Evolutionary conservation across 2,113 vertebrate genomes (phyloP).

Genomic region (Brienomyrus brachyistius): DNA sequence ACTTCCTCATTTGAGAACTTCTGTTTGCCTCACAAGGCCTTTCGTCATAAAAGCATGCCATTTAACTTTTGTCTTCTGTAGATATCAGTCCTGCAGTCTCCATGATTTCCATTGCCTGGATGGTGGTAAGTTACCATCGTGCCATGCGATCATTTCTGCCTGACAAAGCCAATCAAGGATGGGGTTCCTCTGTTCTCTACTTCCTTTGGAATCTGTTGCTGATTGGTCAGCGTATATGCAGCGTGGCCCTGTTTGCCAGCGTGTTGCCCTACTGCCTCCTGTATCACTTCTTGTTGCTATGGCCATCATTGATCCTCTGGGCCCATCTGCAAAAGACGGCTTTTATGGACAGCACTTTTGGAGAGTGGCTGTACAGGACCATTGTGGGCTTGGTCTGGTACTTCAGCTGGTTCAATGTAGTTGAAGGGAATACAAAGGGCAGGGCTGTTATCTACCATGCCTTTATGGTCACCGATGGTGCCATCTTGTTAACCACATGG

Average conservation of each 20-base stretch:
- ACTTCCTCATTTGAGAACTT: not conserved
- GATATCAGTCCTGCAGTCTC: slow-evolving; percentile 70
- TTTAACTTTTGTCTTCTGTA: slow-evolving; percentile 40
- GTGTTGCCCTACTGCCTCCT: slow-evolving; percentile 57
- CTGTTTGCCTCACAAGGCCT: not conserved
- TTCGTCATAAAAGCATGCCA: not conserved
- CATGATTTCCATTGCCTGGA: slow-evolving; percentile 78
- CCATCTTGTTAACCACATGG: slow-evolving; percentile 65
- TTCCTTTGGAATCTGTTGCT: slow-evolving; percentile 92
- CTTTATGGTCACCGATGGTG: slow-evolving; percentile 69
- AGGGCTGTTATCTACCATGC: slow-evolving; percentile 73
- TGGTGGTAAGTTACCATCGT: slow-evolving; percentile 86
- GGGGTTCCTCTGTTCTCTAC: slow-evolving; percentile 65
- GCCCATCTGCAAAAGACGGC: slow-evolving; percentile 68
- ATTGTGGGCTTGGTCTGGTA: slow-evolving; percentile 79
- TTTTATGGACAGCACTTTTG: slow-evolving; percentile 70
- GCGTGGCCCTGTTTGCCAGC: slow-evolving; percentile 70
- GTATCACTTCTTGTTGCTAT: slow-evolving; percentile 68
- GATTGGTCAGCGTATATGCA: slow-evolving; percentile 71
- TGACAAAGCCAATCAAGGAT: slow-evolving; percentile 64
- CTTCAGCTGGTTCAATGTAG: slow-evolving; percentile 93
- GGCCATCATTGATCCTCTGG: slow-evolving; percentile 73
- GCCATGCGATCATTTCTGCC: slow-evolving; percentile 79
- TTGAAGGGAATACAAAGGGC: slow-evolving; percentile 61
- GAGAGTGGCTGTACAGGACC: slow-evolving; percentile 79